Base-by-base conservation (phyloP, 2,797 vertebrate species). In the Parauchenoglanis ngamensis region DNA sequence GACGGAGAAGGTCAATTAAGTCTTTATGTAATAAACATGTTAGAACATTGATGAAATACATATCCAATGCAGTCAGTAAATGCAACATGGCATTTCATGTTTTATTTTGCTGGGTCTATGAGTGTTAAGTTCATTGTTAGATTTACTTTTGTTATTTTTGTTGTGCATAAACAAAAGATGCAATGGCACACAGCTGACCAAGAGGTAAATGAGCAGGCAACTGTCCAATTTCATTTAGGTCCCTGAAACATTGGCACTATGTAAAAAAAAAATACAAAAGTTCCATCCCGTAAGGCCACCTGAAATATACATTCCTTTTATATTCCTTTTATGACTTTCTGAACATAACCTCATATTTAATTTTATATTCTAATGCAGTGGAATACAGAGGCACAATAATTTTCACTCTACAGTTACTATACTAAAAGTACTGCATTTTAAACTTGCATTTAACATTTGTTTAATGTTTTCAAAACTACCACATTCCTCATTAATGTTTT, bases 1-100 rank as follows among this genome's bases (percentile, higher is more conserved):
- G 61, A 59, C 61, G 77, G 72, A 35, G 63, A 76, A 77, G 72
- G 25, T 84, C 35, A 19, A 23, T 87, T 73, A 87, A 83, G 21
- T 84, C 49, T 21, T 8, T 67, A 49, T 70, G 23, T 25, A 87
- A 49, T 11, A 65, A 31, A 49, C 21, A 72, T 23, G 28, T 40
- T 54, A 75, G 10, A 44, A 35, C 21, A 25, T 17, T 76, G 46
- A 76, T 49, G 40, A 61, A 40, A 63, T 76, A 72, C 17, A 61
- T 28, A 13, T 68, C 31, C 31, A 72, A 54, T 8, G 7, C 40
- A 61, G 5, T 73, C 35, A 87, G 67, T 72, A 89, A 83, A 67
- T 83, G 73, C 79, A 85, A 52, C 3, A 52, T 15, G 11, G 6
- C 6, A 63, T 44, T 46, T 65, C n/a, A 17, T 35, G 54, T 28